These are phyloP conservation scores for Mylabris sibirica DNA, from an alignment of 2,888 invertebrate species.

Conservation along the genomic window DNA sequence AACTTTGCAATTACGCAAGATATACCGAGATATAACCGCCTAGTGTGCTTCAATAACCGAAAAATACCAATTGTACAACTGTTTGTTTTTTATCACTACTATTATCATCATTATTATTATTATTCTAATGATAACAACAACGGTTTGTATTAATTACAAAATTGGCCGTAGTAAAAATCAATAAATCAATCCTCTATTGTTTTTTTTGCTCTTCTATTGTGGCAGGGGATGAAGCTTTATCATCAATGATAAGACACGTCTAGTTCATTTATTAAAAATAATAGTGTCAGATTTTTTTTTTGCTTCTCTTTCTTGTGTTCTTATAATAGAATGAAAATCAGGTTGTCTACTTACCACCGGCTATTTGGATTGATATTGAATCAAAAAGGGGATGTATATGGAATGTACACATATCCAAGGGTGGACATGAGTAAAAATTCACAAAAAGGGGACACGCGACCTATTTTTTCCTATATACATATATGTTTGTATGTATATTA, in stretches of 20 bases:
- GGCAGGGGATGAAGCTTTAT: not conserved
- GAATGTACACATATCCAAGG: slow-evolving; percentile 51
- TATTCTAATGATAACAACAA: not conserved
- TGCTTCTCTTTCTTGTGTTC: not conserved
- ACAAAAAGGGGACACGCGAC: slow-evolving; percentile 61
- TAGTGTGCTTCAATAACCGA: slow-evolving; percentile 34
- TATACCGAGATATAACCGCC: slow-evolving; percentile 48
- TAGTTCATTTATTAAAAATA: slow-evolving; percentile 11
- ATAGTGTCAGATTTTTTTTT: slow-evolving; percentile 1
- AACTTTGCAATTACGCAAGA: slow-evolving; percentile 45
- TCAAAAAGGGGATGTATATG: slow-evolving; percentile 49
- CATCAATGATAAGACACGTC: slow-evolving; percentile 12
- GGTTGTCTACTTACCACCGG: slow-evolving; percentile 21
- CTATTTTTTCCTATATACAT: slow-evolving; percentile 52
- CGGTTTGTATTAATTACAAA: slow-evolving; percentile 1
- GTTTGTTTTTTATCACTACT: slow-evolving; percentile 1
- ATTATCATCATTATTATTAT: not conserved
- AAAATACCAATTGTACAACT: slow-evolving; percentile 30
- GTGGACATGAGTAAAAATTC: slow-evolving; percentile 57
- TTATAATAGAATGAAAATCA: slow-evolving; percentile 24
- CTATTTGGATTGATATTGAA: slow-evolving; percentile 15
- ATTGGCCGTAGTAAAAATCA: not conserved
- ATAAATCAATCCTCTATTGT: slow-evolving; percentile 12
- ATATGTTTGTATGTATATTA: not conserved
- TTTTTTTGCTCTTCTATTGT: not conserved